A percentile compares a stretch with the other conserved stretches of the same genome.
phyloP scores from a whole-genome alignment of 2,888 invertebrate species.

The Cephonodes hylas region DNA sequence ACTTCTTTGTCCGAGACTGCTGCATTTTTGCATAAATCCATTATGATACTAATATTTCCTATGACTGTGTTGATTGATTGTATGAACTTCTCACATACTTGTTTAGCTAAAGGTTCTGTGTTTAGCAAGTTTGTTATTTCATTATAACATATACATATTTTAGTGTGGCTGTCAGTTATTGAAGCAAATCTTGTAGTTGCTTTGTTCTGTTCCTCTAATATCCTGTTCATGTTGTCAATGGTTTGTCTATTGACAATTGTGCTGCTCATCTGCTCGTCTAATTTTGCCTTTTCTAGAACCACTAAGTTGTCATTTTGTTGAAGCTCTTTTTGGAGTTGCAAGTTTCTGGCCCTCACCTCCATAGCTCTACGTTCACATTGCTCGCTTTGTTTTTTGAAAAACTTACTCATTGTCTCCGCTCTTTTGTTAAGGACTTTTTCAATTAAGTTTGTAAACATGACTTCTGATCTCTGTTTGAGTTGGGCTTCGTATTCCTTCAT shows the following conservation, averaged over 20 bases:
- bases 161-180: constrained; percentile 79
- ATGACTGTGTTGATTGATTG: constrained; percentile 61
- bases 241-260: constrained; percentile 63
- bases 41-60: constrained; percentile 65
- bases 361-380: constrained; percentile 61
- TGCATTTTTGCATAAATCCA: constrained; percentile 68
- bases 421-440: constrained; percentile 60
- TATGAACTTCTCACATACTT: constrained; percentile 66
- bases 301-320: constrained; percentile 77
- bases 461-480: constrained; percentile 52
- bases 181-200: constrained; percentile 73
- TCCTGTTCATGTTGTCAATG: constrained; percentile 72
- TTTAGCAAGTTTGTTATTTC: constrained; percentile 74
- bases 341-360: constrained; percentile 62
- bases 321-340: constrained; percentile 65
- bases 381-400: constrained; percentile 58
- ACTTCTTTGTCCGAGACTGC: constrained; percentile 75
- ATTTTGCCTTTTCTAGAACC: constrained; percentile 61
- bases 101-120: constrained; percentile 63
- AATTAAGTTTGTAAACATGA: constrained; percentile 55
- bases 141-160: constrained; percentile 79
- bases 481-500: constrained; percentile 58
- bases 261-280: constrained; percentile 74
- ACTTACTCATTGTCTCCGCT: constrained; percentile 53
- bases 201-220: constrained; percentile 75